Base-by-base conservation (phyloP, 2,797 vertebrate genomes). In the Neoniphon sammara region DNA sequence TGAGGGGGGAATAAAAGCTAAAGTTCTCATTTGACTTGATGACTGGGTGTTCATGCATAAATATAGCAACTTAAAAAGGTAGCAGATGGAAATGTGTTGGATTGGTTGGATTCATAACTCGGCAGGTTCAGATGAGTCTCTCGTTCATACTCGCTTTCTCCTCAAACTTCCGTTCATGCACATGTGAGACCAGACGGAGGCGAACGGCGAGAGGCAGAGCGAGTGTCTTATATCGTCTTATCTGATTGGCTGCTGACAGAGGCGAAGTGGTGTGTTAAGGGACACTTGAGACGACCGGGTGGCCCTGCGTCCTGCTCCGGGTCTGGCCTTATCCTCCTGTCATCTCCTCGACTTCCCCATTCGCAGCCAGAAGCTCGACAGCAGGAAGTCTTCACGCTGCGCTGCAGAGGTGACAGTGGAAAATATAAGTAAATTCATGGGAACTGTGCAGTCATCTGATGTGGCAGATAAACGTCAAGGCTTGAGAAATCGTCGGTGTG, bases 201-300 rank as follows among this genome's bases (percentile, higher is more conserved):
- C 15, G n/a, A 59, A 55, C 0, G 10, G 4, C 14, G 23, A 63
- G 23, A 15, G 62, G 2, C 30, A 25, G 18, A 53, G 25, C 0
- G 49, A 46, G 30, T 54, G 66, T 52, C 11, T 20, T 27, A 27
- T 46, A 23, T 14, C 9, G 54, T 61, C 69, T 80, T 70, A 75
- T 80, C 81, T 81, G 84, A 83, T 80, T 75, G 73, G 76, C 80
- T 73, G 39, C 30, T 56, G 66, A 44, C 53, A 39, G 46, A 66
- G 50, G n/a, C 21, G 25, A 81, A 78, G 74, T 70, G 60, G 10
- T 58, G 46, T 72, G 61, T 75, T 42, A 66, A 54, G 34, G 55
- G 60, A 71, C 62, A 50, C 65, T 71, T 71, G 10, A 39, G 25
- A 27, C 25, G 25, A 4, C 25, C 2, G 25, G 52, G 46, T 65